Conservation (phyloP, 2,888 invertebrate genomes). For the Orthonychiurus folsomi region DNA sequence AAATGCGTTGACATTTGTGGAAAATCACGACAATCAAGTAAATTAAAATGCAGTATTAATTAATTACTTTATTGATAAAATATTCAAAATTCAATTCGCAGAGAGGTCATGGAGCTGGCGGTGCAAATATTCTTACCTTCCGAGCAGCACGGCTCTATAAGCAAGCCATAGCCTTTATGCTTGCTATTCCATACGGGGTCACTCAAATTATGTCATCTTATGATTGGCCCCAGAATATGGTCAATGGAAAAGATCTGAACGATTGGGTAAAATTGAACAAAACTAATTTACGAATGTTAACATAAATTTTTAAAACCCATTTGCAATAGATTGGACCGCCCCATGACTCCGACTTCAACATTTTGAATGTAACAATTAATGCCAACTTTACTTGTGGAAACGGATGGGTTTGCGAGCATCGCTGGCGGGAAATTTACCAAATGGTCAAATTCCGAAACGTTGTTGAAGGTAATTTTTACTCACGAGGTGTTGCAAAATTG, state of each 20-base stretch:
- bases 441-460: constrained; percentile 70
- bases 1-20: constrained; percentile 66
- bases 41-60: no score
- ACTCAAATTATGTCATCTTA: constrained; percentile 61
- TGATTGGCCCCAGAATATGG: constrained; percentile 50
- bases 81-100: no score
- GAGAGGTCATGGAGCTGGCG: constrained; percentile 45
- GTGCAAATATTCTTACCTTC: constrained; percentile 37
- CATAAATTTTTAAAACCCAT: neutral
- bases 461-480: constrained; percentile 48
- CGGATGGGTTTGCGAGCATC: constrained; percentile 47
- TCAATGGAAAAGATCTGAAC: constrained; percentile 34
- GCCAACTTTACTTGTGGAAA: constrained; percentile 42
- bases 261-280: constrained; percentile 41
- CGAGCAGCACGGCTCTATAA: constrained; percentile 40
- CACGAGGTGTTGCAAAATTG: constrained; percentile 41
- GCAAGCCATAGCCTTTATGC: constrained; percentile 73
- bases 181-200: constrained; percentile 73
- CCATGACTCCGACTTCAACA: constrained; percentile 43
- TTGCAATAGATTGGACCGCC: constrained; percentile 39
- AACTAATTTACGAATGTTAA: no score
- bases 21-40: constrained; percentile 79
- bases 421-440: constrained; percentile 53
- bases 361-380: constrained; percentile 43
- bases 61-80: no score